Conservation (phyloP, 2,888 invertebrate species). For the Caenorhabditis sp. region DNA sequence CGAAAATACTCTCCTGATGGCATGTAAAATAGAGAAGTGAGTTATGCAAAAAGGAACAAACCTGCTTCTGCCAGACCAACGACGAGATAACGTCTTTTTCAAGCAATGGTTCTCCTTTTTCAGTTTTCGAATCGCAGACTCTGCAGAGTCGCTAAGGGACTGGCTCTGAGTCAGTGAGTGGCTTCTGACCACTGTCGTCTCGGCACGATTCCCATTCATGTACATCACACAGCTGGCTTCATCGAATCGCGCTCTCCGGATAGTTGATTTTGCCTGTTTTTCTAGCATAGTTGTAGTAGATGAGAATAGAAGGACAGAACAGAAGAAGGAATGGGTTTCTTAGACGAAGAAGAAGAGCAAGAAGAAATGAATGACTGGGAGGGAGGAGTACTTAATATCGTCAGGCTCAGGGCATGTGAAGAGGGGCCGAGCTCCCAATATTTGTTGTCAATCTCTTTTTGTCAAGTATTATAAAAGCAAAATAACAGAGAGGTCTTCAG, state of each 20-base stretch:
- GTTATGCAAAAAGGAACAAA: constrained; percentile 49
- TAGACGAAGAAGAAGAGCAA: background rate
- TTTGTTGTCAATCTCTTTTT: constrained; percentile 39
- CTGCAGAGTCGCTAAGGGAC: constrained; percentile 44
- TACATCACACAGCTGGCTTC: constrained; percentile 66
- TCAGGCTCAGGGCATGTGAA: constrained; percentile 40
- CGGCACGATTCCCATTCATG: constrained; percentile 54
- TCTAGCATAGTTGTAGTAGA: constrained; percentile 20
- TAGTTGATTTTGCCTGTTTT: constrained; percentile 38
- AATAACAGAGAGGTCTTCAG: constrained; percentile 41
- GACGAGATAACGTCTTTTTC: constrained; percentile 63
- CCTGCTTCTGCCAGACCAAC: constrained; percentile 71
- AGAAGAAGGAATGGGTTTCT: constrained; percentile 8
- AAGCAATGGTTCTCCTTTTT: constrained; percentile 64
- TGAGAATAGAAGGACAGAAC: background rate
- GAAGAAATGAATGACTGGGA: background rate
- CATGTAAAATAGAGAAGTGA: constrained; percentile 16
- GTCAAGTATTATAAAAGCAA: constrained; percentile 33
- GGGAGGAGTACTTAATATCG: constrained; percentile 39
- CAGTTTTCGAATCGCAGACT: constrained; percentile 53
- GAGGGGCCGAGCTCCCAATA: constrained; percentile 39
- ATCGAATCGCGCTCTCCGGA: constrained; percentile 59
- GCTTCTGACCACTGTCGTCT: constrained; percentile 49
- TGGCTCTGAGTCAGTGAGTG: constrained; percentile 50
- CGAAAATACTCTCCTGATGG: constrained; percentile 17